Evolutionary conservation across 2,113 vertebrate species (phyloP), one percentile per base, ranked within the genome.

Genomic region (Channa argus): DNA sequence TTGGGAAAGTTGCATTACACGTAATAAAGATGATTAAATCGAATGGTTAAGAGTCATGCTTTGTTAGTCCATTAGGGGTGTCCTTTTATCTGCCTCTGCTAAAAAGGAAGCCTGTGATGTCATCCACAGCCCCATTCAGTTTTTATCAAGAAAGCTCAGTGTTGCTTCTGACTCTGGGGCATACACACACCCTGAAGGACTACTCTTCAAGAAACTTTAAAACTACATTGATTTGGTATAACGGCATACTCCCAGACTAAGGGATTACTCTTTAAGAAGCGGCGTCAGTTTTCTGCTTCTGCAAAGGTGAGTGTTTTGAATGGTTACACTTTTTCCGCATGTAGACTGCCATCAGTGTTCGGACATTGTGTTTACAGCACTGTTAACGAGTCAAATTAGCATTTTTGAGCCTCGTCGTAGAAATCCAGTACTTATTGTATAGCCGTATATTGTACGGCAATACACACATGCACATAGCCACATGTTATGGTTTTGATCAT

Each of bases 31-130:
- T 14, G 1, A 43, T 12, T 0, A 6, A 6, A 3, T 44, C 5
- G 5, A 51, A 12, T 34, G 24, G 8, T 9, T 9, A 44, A 49
- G 0, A 14, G 4, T 52, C 0, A 47, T 0, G 2, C 24, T 15
- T 36, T 60, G 12, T 43, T 6, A 24, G 44, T 37, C 38, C 47
- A 15, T 55, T 47, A 3, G 76, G 87, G 65, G 70, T 56, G 67
- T 80, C 63, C 77, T 55, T 62, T 4, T 37, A 13, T 34, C 38
- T 51, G 56, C 58, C 62, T 60, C 49, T 59, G 58, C 58, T 34
- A 39, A 41, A 58, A 54, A 47, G 58, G 51, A 33, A 38, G 59
- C 59, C 24, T 62, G 78, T 89, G 90, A 92, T 84, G 87, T 90
- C 87, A 90, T 65, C 59, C 36, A 0, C 56, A 65, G 72, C 71